Percentiles rank a stretch among this genome's conserved stretches.
Evolutionary conservation across 2,797 vertebrate species (phyloP).

Genomic region (Taeniopygia guttata): DNA sequence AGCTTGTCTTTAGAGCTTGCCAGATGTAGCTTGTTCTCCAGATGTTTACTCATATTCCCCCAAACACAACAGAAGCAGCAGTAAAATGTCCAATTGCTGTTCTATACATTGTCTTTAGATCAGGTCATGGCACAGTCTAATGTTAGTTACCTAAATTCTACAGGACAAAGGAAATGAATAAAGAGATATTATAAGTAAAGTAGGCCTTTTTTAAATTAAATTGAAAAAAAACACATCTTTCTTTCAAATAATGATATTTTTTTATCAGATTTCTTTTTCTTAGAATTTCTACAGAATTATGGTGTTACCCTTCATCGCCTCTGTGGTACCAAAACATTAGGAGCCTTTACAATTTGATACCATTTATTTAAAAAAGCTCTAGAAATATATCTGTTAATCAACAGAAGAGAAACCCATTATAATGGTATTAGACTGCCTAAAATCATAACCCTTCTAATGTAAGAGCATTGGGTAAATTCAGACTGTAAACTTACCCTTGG

Average conservation of each 20-base stretch:
- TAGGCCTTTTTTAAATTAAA: background rate
- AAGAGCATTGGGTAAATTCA: background rate
- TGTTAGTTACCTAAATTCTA: background rate
- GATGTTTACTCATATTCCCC: background rate
- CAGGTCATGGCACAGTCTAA: background rate
- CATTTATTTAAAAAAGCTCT: background rate
- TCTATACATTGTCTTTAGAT: background rate
- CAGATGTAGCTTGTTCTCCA: background rate
- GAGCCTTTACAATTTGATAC: background rate
- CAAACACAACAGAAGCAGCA: background rate
- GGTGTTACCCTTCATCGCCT: background rate
- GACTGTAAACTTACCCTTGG: background rate
- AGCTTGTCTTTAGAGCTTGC: background rate
- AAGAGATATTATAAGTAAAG: background rate
- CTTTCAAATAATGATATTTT: background rate
- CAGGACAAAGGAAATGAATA: background rate
- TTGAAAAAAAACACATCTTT: background rate
- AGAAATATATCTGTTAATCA: background rate
- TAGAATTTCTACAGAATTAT: background rate
- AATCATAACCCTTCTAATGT: background rate
- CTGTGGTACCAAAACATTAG: background rate
- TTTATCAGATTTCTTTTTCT: background rate
- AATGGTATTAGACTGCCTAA: background rate
- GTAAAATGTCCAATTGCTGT: background rate
- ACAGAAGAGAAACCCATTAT: background rate